Base-by-base conservation (phyloP, 2,888 invertebrate genomes). In the Notocelia uddmanniana region DNA sequence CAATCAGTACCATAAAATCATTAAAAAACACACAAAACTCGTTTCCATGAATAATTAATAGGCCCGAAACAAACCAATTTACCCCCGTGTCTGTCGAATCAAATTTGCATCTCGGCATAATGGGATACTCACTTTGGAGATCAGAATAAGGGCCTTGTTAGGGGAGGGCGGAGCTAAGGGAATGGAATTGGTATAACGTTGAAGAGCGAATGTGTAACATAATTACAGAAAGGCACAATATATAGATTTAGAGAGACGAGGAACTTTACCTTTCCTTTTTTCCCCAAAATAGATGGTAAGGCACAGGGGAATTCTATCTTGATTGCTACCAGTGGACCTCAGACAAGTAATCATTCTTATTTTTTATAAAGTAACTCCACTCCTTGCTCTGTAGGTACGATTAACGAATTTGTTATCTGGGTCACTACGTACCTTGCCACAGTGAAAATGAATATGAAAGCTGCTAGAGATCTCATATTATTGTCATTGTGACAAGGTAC, bases 101-200 rank as follows among this genome's bases (percentile, higher is more conserved):
- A 41, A 71, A 66, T 66, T 71, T 66, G 52, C 48, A 66, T 64
- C 58, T 59, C 13, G n/a, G 26, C 31, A 66, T 60, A 67, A 67
- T 60, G 66, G 58, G 64, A 54, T 60, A n/a, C 45, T 37, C 37
- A 37, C 70, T 60, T 48, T 34, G 23, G 50, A 66, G 45, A 21
- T 59, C 54, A 37, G 37, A 5, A 15, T 50, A 77, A 89, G 85
- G 74, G 77, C 77, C 87, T 89, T 86, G 87, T 90, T 90, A 90
- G 85, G 45, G 71, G 78, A 78, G 83, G 89, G 89, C 87, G 89
- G 83, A 19, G 18, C 50, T 15, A 15, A 34, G 54, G 21, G 57
- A 52, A 37, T 31, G 34, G 50, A n/a, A 62, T 69, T 55, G 57
- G 54, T 54, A 18, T 58, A n/a, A 31, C 26, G 31, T 48, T 26